A percentile compares a stretch with the other conserved stretches of the same genome.
phyloP scores from a whole-genome alignment of 2,113 vertebrate genomes.

The Paradoxurus hermaphroditus region DNA sequence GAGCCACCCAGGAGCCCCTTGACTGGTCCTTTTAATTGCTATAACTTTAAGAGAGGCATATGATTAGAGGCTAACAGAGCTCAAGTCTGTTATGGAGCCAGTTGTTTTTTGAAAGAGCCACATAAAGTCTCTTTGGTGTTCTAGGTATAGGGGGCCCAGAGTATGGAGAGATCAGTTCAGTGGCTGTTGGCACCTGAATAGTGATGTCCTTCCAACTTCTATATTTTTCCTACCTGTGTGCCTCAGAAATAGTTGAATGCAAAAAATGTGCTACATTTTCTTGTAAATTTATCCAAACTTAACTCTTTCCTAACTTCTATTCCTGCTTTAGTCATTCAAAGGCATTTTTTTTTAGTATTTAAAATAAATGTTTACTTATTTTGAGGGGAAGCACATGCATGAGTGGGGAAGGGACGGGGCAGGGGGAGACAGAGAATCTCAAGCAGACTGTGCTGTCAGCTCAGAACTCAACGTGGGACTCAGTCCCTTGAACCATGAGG shows the following conservation, averaged over 20 bases:
- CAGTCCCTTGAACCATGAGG: too few species aligned
- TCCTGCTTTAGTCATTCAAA: neutral
- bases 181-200: neutral
- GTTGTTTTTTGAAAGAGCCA: neutral
- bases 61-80: neutral
- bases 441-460: too few species aligned
- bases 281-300: neutral
- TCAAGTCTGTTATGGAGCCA: neutral
- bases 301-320: neutral
- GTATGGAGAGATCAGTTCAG: neutral
- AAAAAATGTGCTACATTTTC: neutral
- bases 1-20: neutral
- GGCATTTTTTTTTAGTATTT: neutral
- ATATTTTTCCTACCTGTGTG: neutral
- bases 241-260: neutral
- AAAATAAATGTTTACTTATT: too few species aligned
- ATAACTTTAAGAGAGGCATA: neutral
- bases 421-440: too few species aligned
- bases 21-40: neutral
- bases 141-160: neutral
- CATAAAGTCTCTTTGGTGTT: neutral
- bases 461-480: too few species aligned
- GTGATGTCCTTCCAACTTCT: neutral
- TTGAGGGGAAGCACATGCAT: too few species aligned
- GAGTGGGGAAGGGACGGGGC: too few species aligned